Percentiles rank a stretch among this genome's conserved stretches.
phyloP scores from a whole-genome alignment of 2,888 invertebrate genomes.

The Lissocephala sabroskyi region DNA sequence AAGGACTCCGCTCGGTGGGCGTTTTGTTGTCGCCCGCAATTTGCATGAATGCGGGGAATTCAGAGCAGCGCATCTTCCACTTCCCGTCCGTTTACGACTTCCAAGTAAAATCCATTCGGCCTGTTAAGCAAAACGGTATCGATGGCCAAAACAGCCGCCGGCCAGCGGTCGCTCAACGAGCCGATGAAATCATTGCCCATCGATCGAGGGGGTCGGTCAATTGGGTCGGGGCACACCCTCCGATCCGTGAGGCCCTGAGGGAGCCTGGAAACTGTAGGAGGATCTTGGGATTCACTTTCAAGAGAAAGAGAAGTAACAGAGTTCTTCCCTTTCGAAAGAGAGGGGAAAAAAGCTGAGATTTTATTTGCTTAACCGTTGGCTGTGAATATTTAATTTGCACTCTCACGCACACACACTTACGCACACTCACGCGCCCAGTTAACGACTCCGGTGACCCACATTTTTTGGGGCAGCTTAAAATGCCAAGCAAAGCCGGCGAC shows the following conservation, averaged over 20 bases:
- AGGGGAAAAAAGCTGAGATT: slow-evolving; percentile 44
- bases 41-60: slow-evolving; percentile 17
- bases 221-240: slow-evolving; percentile 59
- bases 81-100: slow-evolving; percentile 26
- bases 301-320: slow-evolving; percentile 45
- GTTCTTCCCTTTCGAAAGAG: too few relatives aligned
- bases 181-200: slow-evolving; percentile 8
- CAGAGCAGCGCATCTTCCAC: background rate
- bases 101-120: slow-evolving; percentile 8
- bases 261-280: too few relatives aligned
- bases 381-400: slow-evolving; percentile 64
- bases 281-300: slow-evolving; percentile 65
- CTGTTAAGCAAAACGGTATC: slow-evolving; percentile 4
- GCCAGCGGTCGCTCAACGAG: background rate
- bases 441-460: slow-evolving; percentile 61
- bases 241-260: slow-evolving; percentile 17
- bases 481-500: slow-evolving; percentile 40
- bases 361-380: slow-evolving; percentile 58
- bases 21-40: slow-evolving; percentile 28
- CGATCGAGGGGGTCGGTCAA: slow-evolving; percentile 33
- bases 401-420: slow-evolving; percentile 25
- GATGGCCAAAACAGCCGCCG: background rate
- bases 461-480: slow-evolving; percentile 42
- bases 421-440: slow-evolving; percentile 20
- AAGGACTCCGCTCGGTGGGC: slow-evolving; percentile 26